A percentile compares a stretch with the other conserved stretches of the same genome.
phyloP scores from a whole-genome alignment of 2,113 vertebrate species.

The Hoplias malabaricus region DNA sequence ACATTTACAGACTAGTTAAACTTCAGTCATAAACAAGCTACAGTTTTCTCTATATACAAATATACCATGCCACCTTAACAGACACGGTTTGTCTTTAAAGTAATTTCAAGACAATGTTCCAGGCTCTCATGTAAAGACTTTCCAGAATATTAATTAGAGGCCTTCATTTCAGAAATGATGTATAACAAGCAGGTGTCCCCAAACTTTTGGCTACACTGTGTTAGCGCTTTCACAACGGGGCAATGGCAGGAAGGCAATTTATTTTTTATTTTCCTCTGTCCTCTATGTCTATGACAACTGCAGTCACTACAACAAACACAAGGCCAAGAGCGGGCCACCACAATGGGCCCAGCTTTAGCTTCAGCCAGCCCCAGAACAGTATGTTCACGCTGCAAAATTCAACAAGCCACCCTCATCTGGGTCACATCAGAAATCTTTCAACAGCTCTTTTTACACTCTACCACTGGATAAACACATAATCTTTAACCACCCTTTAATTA shows the following conservation, averaged over 20 bases:
- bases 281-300: not conserved
- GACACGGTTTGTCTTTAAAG: too few relatives aligned
- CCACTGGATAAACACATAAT: slow-evolving; percentile 23
- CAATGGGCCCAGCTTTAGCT: not conserved
- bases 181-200: too few relatives aligned
- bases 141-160: too few relatives aligned
- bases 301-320: not conserved
- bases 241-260: not conserved
- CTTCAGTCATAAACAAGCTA: too few relatives aligned
- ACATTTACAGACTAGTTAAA: too few relatives aligned
- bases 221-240: too few relatives aligned
- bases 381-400: slow-evolving; percentile 33
- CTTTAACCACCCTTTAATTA: slow-evolving; percentile 29
- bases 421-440: slow-evolving; percentile 38
- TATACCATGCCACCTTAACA: too few relatives aligned
- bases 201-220: too few relatives aligned
- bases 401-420: not conserved
- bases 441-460: slow-evolving; percentile 12
- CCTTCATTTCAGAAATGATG: too few relatives aligned
- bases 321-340: not conserved
- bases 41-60: too few relatives aligned
- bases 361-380: not conserved
- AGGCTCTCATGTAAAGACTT: too few relatives aligned
- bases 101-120: too few relatives aligned
- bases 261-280: not conserved